Evolutionary conservation across 2,113 vertebrate species (phyloP).

Genomic region (Caranx ignobilis): DNA sequence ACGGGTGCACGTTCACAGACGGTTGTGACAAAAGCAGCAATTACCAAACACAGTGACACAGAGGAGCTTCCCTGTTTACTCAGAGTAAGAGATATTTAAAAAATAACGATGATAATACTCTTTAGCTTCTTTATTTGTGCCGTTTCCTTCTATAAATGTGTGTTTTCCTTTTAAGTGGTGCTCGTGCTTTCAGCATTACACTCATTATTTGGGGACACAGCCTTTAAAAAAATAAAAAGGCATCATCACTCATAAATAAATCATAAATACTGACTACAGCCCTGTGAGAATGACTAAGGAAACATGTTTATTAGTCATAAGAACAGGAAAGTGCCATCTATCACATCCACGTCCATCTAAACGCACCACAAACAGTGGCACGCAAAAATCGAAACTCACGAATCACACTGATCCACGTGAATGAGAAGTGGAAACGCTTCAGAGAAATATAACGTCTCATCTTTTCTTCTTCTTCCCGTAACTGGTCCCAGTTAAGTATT

Average conservation of each 20-base stretch:
- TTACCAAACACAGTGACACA: slow-evolving; percentile 23
- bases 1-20: slow-evolving; percentile 22
- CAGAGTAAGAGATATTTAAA: not conserved
- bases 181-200: not conserved
- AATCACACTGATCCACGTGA: not conserved
- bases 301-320: not conserved
- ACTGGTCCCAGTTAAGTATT: slow-evolving; percentile 61
- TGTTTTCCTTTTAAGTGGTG: not conserved
- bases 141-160: not conserved
- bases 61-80: slow-evolving; percentile 3
- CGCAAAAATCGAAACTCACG: not conserved
- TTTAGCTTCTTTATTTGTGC: not conserved
- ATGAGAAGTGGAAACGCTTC: slow-evolving; percentile 16
- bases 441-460: slow-evolving; percentile 33
- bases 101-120: not conserved
- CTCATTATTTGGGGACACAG: not conserved
- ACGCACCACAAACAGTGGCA: slow-evolving; percentile 1
- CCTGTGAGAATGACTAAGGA: not conserved
- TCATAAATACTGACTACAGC: not conserved
- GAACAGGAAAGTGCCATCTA: not conserved
- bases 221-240: not conserved
- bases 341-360: not conserved
- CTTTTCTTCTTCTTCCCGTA: slow-evolving; percentile 37
- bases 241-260: not conserved
- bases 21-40: slow-evolving; percentile 29